These are phyloP conservation scores for Chloroclystis v-ata DNA, from an alignment of 2,888 invertebrate species.

Conservation along the genomic window DNA sequence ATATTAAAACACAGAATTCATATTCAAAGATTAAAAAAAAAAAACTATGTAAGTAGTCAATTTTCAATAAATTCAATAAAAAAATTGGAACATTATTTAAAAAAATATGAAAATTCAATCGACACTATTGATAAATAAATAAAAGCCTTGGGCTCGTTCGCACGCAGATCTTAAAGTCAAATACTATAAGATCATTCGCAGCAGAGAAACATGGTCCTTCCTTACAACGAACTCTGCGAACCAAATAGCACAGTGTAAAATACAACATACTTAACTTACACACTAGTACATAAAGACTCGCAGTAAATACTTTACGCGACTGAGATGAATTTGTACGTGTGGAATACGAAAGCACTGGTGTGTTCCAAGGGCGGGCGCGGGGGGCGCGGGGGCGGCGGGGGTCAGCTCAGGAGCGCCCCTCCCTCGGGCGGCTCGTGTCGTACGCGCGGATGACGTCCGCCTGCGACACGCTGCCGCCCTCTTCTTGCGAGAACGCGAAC, in stretches of 20 bases:
- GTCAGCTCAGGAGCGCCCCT: constrained; percentile 81
- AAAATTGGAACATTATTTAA: neutral
- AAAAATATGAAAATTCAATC: neutral
- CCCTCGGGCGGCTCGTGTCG: constrained; percentile 93
- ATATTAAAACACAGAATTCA: too few relatives aligned
- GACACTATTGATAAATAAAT: neutral
- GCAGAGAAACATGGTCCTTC: constrained; percentile 20
- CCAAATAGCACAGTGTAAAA: constrained; percentile 18
- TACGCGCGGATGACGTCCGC: constrained; percentile 97
- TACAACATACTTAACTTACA: constrained; percentile 5
- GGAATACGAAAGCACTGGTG: constrained; percentile 8
- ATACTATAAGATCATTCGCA: too few relatives aligned
- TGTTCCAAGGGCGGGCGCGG: neutral
- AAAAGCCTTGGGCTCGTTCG: neutral
- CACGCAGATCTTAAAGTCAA: too few relatives aligned
- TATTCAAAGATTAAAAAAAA: too few relatives aligned
- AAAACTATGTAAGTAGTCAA: too few relatives aligned
- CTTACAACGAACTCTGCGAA: constrained; percentile 41
- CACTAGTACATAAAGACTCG: constrained; percentile 1
- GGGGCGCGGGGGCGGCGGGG: constrained; percentile 19
- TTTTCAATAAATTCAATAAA: neutral
- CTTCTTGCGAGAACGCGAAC: constrained; percentile 99
- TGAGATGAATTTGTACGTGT: constrained; percentile 27
- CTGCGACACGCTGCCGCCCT: constrained; percentile 96
- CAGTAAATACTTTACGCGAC: constrained; percentile 6